Evolutionary conservation across 2,797 vertebrate species (phyloP), one percentile per base, ranked within the genome.

Genomic region (Sebastes kiyomatsui): DNA sequence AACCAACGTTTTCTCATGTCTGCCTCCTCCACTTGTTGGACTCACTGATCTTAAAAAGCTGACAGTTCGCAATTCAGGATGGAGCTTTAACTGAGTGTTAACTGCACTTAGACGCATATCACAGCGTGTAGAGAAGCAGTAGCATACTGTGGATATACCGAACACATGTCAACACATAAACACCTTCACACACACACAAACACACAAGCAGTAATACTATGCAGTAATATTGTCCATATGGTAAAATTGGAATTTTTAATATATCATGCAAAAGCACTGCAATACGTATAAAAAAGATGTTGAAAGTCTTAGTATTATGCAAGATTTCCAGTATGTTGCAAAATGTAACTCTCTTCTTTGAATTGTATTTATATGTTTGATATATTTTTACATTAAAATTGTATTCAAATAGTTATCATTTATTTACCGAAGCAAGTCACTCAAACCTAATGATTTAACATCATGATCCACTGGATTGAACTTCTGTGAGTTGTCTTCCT

Each of bases 21-120:
- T 88, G 81, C 33, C 83, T 90, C 83, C 75, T 90, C 71, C 90
- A 92, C 85, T 88, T 92, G 88, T 90, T 88, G 81, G 70, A 83
- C 70, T 84, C 77, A 67, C 32, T 83, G 73, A 76, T 92, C 67
- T 79, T 72, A 84, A 80, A 66, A 84, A 84, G 64, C 72, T 81
- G 79, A 80, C 85, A 80, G 67, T 72, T 87, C 3, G 20, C 30
- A 74, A 68, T 86, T 87, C 81, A 78, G 66, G 68, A 64, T 60
- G 79, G 42, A 77, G 76, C 60, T 76, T 79, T 82, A 82, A 72
- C 77, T 75, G 75, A 83, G 78, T 73, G 81, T 85, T 88, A 87
- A 78, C 77, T 60, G 71, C 67, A 56, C 67, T 76, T 28, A 73
- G 62, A 83, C 16, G 20, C 60, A 68, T 32, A 73, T 84, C 64